Conservation (phyloP, 2,797 vertebrate genomes). For the Pseudochirops corinnae region DNA sequence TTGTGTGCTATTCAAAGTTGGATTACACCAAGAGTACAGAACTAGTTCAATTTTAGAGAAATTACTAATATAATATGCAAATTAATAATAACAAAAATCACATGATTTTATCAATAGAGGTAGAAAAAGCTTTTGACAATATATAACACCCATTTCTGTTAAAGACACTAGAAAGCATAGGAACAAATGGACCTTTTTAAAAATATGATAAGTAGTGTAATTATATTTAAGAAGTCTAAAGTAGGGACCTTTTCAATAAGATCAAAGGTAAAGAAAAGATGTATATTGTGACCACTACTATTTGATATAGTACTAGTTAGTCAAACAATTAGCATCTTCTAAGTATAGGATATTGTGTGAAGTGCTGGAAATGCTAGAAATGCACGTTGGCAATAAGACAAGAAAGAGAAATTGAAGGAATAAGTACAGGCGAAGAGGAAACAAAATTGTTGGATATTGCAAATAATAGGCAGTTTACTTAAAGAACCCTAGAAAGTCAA, state of each 20-base stretch:
- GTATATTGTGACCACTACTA: background rate
- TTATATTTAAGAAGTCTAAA: background rate
- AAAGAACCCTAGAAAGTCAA: background rate
- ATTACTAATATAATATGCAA: background rate
- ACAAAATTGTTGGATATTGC: background rate
- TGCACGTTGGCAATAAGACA: background rate
- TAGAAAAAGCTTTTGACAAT: background rate
- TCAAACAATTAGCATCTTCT: background rate
- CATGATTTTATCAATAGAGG: background rate
- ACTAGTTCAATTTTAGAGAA: background rate
- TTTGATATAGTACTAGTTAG: background rate
- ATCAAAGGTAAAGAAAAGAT: background rate
- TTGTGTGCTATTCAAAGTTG: background rate
- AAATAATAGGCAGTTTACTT: background rate
- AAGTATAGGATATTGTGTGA: background rate
- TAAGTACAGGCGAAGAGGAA: background rate
- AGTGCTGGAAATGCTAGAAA: background rate
- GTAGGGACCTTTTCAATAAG: background rate
- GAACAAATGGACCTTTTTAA: background rate
- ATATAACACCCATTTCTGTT: background rate
- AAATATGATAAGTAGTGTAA: background rate
- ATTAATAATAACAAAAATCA: background rate
- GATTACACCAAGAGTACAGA: background rate
- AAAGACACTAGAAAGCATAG: background rate
- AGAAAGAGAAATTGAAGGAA: background rate